phyloP scores from a whole-genome alignment of 92 coral and sea anemone species.

The Plumapathes pennacea region DNA sequence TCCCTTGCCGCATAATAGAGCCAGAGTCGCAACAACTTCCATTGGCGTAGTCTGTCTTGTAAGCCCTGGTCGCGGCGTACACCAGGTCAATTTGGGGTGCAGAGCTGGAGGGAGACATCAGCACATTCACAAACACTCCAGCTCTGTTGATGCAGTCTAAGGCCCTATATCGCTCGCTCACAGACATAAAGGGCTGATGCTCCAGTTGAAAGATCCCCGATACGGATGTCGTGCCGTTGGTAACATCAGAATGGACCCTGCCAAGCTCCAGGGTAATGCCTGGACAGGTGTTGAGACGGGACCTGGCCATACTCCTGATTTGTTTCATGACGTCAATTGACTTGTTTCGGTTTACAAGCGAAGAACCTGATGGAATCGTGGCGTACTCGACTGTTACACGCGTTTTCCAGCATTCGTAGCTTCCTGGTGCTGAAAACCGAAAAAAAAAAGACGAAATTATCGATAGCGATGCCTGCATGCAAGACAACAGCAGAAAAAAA shows the following conservation, averaged over 20 bases:
- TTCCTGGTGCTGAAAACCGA: background rate
- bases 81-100: conserved; percentile 4
- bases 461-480: background rate
- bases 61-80: conserved; percentile 3
- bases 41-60: background rate
- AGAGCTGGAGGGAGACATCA: background rate
- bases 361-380: conserved; percentile 8
- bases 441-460: background rate
- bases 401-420: conserved; percentile 14
- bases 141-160: conserved; percentile 13
- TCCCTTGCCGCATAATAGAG: background rate
- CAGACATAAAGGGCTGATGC: background rate
- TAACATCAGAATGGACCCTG: conserved; percentile 2
- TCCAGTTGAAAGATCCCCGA: conserved; percentile 11
- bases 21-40: conserved; percentile 23
- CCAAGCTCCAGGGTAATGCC: conserved; percentile 29
- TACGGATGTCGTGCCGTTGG: conserved; percentile 2
- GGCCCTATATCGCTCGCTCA: conserved; percentile 2
- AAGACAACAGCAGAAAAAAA: background rate
- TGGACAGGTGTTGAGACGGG: conserved; percentile 3
- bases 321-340: conserved; percentile 25
- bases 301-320: conserved; percentile 4
- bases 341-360: conserved; percentile 1
- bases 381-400: conserved; percentile 28
- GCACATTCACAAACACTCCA: conserved; percentile 9